phyloP scores from a whole-genome alignment of 2,888 invertebrate species.

The Sialis lutaria region DNA sequence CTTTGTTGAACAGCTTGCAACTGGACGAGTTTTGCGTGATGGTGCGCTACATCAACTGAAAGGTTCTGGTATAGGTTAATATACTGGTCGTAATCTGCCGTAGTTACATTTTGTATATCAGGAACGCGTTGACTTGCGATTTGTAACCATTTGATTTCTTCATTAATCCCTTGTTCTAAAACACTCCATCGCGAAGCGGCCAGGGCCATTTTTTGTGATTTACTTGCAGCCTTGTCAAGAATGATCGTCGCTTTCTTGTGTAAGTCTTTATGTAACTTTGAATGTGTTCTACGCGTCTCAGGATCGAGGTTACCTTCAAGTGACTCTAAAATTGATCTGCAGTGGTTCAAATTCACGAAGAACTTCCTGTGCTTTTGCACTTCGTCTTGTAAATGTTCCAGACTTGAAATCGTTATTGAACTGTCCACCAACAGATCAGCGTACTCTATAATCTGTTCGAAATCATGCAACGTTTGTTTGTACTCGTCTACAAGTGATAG shows the following conservation, averaged over 20 bases:
- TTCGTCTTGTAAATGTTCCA: constrained; percentile 73
- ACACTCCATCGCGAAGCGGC: constrained; percentile 74
- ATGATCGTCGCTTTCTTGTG: constrained; percentile 60
- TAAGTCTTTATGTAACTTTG: constrained; percentile 55
- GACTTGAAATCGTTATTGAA: constrained; percentile 52
- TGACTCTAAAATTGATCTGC: constrained; percentile 71
- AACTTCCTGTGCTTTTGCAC: constrained; percentile 80
- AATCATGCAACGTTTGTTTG: constrained; percentile 73
- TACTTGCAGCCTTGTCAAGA: constrained; percentile 62
- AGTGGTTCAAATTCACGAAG: constrained; percentile 76
- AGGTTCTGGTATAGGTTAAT: constrained; percentile 68
- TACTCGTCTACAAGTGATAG: constrained; percentile 70
- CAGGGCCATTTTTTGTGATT: constrained; percentile 68
- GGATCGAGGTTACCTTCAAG: constrained; percentile 67
- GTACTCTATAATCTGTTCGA: constrained; percentile 67
- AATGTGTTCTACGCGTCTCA: constrained; percentile 57
- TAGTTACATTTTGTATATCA: constrained; percentile 61
- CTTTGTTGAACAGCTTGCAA: constrained; percentile 54
- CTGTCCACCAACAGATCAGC: constrained; percentile 67
- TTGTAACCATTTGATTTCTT: constrained; percentile 67
- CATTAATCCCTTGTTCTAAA: constrained; percentile 64
- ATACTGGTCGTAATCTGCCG: constrained; percentile 70
- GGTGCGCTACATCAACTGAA: constrained; percentile 60
- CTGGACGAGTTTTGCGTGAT: constrained; percentile 60
- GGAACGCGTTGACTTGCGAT: constrained; percentile 73